A percentile compares a stretch with the other conserved stretches of the same genome.
Conservation (phyloP, 2,888 invertebrate genomes). For the Listrodromus nycthemerus region DNA sequence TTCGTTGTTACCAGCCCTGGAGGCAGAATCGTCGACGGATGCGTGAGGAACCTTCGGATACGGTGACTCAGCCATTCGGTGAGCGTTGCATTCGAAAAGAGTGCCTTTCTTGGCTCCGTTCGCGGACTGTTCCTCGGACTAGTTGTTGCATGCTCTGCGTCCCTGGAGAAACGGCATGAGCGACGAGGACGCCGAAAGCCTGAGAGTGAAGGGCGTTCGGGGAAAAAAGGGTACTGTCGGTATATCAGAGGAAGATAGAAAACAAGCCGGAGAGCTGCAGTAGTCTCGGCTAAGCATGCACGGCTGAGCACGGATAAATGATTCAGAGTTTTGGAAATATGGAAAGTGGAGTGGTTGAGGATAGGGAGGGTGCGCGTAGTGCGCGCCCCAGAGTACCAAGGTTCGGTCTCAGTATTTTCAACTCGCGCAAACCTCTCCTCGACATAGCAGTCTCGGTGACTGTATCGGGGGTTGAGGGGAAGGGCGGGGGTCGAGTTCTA, state of each 20-base stretch:
- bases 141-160: slow-evolving; percentile 73
- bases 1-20: not conserved
- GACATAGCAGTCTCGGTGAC: slow-evolving; percentile 22
- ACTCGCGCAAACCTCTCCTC: slow-evolving; percentile 39
- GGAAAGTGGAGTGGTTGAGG: slow-evolving; percentile 78
- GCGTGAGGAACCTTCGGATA: slow-evolving; percentile 5
- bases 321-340: slow-evolving; percentile 82
- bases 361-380: slow-evolving; percentile 31
- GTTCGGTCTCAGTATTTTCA: slow-evolving; percentile 12
- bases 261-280: slow-evolving; percentile 42
- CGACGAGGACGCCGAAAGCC: slow-evolving; percentile 37
- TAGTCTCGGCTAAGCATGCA: slow-evolving; percentile 74
- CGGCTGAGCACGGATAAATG: slow-evolving; percentile 80
- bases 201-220: slow-evolving; percentile 41
- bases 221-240: slow-evolving; percentile 14
- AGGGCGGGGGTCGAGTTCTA: slow-evolving; percentile 54
- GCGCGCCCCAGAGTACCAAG: slow-evolving; percentile 17
- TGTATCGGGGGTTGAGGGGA: slow-evolving; percentile 58
- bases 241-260: slow-evolving; percentile 40
- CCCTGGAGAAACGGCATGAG: slow-evolving; percentile 65
- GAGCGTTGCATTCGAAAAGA: slow-evolving; percentile 48
- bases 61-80: slow-evolving; percentile 44
- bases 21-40: slow-evolving; percentile 26
- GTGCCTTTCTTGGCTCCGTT: slow-evolving; percentile 48
- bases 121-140: slow-evolving; percentile 62